Conservation (phyloP, 2,888 invertebrate genomes). For the Phyllotreta cruciferae region DNA sequence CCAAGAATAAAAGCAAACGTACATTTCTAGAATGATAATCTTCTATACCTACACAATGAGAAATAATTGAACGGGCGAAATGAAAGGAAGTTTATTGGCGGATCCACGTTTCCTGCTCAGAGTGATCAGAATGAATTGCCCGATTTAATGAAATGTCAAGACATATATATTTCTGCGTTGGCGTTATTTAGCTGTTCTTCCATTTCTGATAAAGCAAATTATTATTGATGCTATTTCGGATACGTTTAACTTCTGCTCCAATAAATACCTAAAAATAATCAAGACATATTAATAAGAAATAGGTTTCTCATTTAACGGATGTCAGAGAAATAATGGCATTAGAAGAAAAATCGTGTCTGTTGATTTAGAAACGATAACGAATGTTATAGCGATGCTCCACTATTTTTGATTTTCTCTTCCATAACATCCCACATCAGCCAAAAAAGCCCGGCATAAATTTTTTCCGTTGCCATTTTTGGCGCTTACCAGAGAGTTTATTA, state of each 20-base stretch:
- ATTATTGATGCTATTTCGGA: background rate
- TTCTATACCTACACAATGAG: slow-evolving; percentile 11
- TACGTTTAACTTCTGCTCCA: slow-evolving; percentile 2
- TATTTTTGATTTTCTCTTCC: too few species aligned
- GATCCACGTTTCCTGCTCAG: background rate
- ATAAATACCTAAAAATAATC: background rate
- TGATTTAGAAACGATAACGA: too few species aligned
- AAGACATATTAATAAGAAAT: background rate
- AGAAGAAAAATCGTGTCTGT: too few species aligned
- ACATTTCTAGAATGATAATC: slow-evolving; percentile 9
- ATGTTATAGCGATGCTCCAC: too few species aligned
- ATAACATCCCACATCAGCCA: too few species aligned
- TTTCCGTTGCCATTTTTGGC: too few species aligned
- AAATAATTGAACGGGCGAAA: slow-evolving; percentile 4
- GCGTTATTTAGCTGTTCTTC: slow-evolving; percentile 3
- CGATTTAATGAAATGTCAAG: slow-evolving; percentile 10
- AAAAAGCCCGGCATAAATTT: too few species aligned
- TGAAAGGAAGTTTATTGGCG: slow-evolving; percentile 14
- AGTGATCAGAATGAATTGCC: slow-evolving; percentile 2
- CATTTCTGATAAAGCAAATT: slow-evolving; percentile 4
- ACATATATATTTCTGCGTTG: slow-evolving; percentile 10
- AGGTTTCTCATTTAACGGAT: too few species aligned
- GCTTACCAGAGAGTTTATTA: background rate
- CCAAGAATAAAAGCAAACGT: slow-evolving; percentile 11
- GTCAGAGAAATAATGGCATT: too few species aligned